Evolutionary conservation across 2,113 vertebrate species (phyloP).

Genomic region (Rutilus rutilus): DNA sequence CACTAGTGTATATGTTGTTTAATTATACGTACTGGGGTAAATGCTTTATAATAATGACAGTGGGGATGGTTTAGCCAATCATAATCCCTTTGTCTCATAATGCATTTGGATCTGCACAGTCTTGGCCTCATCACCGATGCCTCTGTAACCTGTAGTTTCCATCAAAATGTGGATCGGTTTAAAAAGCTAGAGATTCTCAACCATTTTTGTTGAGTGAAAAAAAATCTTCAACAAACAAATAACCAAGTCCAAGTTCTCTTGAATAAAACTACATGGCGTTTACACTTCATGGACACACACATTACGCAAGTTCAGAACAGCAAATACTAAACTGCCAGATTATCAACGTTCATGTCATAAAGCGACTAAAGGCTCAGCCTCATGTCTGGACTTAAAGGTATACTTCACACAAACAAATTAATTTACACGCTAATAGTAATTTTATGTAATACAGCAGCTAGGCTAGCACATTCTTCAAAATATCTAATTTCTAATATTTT

Average conservation of each 20-base stretch:
- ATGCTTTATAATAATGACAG: not conserved
- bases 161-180: not conserved
- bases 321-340: conserved; percentile 25
- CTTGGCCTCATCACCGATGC: not conserved
- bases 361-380: not conserved
- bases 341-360: conserved; percentile 21
- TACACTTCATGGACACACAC: not conserved
- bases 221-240: not conserved
- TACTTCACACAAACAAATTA: not conserved
- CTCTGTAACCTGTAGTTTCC: not conserved
- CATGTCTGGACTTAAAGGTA: not conserved
- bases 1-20: not conserved
- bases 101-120: not conserved
- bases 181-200: not conserved
- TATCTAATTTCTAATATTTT: not conserved
- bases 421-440: not conserved
- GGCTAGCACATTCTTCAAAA: not conserved
- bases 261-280: not conserved
- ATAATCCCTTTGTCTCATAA: not conserved
- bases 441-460: not conserved
- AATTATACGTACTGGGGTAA: not conserved
- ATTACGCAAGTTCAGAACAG: conserved; percentile 17
- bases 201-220: not conserved
- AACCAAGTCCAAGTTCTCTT: not conserved
- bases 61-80: not conserved